Evolutionary conservation across 2,113 vertebrate genomes (phyloP), one percentile per base, ranked within the genome.

Genomic region (Sisor rabdophorus): DNA sequence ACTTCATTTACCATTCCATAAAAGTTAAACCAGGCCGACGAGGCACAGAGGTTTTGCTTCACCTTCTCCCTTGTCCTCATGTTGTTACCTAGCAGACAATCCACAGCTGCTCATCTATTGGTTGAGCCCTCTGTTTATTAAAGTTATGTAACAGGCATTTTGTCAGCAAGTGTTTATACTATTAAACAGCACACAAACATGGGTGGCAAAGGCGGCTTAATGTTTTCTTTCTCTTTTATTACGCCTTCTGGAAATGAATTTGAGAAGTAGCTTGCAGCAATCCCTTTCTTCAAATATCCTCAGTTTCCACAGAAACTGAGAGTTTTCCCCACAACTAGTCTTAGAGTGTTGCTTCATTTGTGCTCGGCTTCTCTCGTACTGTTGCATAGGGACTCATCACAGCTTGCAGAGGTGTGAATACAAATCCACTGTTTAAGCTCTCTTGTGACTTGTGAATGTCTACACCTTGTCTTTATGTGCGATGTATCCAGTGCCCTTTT

Each of bases 21-120:
- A 13, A 50, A 40, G 15, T 5, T 11, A 60, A 54, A 72, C 50
- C 48, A 36, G 71, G 50, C 32, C 19, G 26, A 47, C 13, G 78
- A 20, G 17, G 55, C 52, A 16, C 32, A 16, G 28, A 20, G 75
- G 22, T 40, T 36, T 76, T 71, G 44, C 26, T 24, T 44, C 55
- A 63, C 71, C 75, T 52, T 58, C 50, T 75, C 44, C 24, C 76
- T 67, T 47, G 73, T 74, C 19, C 40, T 52, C 83, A 76, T 82
- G 80, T 86, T 89, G 88, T 89, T 89, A 88, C 87, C 85, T 88
- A 87, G 88, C 88, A 90, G 86, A 89, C 80, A 79, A 88, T 83
- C 80, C 53, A 55, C 67, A 61, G 71, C 82, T 80, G 84, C 82
- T 79, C 83, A 83, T 80, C 87, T 86, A 87, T 88, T 91, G 89